phyloP scores from a whole-genome alignment of 2,113 vertebrate genomes.

The Prinia subflava region DNA sequence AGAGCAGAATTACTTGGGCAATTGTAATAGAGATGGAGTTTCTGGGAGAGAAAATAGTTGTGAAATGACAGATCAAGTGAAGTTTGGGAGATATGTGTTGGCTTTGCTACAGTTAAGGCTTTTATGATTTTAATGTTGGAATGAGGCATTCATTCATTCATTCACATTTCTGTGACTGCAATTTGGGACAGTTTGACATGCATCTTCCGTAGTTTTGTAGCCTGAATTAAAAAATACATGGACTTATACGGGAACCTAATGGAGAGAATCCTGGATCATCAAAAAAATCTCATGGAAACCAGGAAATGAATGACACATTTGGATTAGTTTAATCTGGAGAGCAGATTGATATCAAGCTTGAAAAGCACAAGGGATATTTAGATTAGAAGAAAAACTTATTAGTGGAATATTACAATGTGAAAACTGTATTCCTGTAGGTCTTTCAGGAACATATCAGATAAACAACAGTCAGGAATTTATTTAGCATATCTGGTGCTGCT shows the following conservation, averaged over 20 bases:
- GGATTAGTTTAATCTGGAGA: background rate
- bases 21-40: background rate
- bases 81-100: background rate
- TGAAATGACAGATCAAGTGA: background rate
- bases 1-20: background rate
- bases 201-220: background rate
- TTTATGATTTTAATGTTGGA: background rate
- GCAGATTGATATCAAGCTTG: background rate
- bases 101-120: background rate
- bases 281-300: background rate
- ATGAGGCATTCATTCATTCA: background rate
- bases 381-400: background rate
- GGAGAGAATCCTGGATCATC: background rate
- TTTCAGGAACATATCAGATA: background rate
- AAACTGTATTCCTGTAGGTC: background rate
- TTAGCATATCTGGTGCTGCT: background rate
- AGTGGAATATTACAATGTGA: background rate
- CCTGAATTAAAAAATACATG: background rate
- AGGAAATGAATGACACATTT: background rate
- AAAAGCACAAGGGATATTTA: background rate
- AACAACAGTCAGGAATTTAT: background rate
- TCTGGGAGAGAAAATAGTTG: background rate
- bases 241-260: background rate
- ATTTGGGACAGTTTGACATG: background rate
- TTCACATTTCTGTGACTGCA: background rate